phyloP scores from a whole-genome alignment of 2,113 vertebrate genomes.

The Oncorhynchus keta region DNA sequence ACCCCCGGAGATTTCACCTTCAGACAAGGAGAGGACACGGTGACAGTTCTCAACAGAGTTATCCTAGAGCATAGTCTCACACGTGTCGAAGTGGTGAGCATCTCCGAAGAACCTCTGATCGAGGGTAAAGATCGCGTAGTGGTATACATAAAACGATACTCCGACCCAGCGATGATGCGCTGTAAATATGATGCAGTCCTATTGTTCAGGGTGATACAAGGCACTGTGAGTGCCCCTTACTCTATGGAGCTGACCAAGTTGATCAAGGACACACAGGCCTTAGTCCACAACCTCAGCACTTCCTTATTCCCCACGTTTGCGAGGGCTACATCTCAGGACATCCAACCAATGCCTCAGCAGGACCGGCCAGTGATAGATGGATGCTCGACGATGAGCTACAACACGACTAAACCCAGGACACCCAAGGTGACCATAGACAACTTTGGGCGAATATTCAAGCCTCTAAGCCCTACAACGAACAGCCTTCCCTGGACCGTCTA shows the following conservation, averaged over 20 bases:
- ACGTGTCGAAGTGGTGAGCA: too few species aligned
- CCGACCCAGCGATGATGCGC: fast-evolving
- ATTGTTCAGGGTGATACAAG: not conserved
- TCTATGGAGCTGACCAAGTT: not conserved
- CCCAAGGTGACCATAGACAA: not conserved
- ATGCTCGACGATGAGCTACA: not conserved
- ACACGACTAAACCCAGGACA: not conserved
- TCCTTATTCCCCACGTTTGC: not conserved
- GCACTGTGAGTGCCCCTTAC: not conserved
- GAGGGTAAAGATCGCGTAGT: not conserved
- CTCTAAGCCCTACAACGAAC: not conserved
- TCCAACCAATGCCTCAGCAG: not conserved
- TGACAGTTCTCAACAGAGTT: too few species aligned
- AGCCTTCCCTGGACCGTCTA: not conserved
- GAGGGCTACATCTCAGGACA: fast-evolving
- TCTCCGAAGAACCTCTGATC: fast-evolving
- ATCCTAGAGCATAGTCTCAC: too few species aligned
- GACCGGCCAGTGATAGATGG: not conserved
- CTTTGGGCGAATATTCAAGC: not conserved
- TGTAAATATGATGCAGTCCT: not conserved
- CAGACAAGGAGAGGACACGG: too few species aligned
- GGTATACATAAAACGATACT: not conserved
- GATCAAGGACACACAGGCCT: not conserved
- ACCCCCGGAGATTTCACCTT: fast-evolving
- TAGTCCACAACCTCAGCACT: fast-evolving